These are phyloP conservation scores for Crotalus tigris DNA, from an alignment of 2,113 vertebrate genomes.

Conservation along the genomic window DNA sequence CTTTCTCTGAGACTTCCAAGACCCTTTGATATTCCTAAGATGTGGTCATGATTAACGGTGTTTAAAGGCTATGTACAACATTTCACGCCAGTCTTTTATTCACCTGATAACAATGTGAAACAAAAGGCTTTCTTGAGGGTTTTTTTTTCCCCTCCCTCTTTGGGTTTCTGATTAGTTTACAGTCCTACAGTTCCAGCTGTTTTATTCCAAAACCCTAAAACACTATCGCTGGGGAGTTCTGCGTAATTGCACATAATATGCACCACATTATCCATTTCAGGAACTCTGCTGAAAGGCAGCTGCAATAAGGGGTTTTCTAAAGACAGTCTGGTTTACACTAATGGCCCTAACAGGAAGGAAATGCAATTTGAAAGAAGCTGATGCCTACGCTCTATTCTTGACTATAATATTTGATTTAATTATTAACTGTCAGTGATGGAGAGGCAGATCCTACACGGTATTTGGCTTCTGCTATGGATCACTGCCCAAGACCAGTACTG, in stretches of 20 bases:
- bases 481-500: constrained; percentile 50
- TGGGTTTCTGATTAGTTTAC: constrained; percentile 69
- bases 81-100: constrained; percentile 50
- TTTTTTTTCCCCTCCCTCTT: constrained; percentile 63
- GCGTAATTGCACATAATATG: constrained; percentile 90
- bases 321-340: constrained; percentile 88
- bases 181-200: constrained; percentile 80
- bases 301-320: constrained; percentile 85
- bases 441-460: constrained; percentile 73
- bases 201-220: constrained; percentile 83
- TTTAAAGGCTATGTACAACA: constrained; percentile 21
- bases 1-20: constrained; percentile 37
- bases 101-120: constrained; percentile 53
- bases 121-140: constrained; percentile 34
- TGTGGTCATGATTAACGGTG: constrained; percentile 30
- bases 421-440: constrained; percentile 89
- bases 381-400: constrained; percentile 91
- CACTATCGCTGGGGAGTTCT: constrained; percentile 81
- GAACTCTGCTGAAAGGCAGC: constrained; percentile 84
- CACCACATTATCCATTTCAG: constrained; percentile 89
- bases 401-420: constrained; percentile 94
- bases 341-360: constrained; percentile 93
- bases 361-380: constrained; percentile 94
- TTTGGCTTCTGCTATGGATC: constrained; percentile 66
- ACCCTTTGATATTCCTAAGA: constrained; percentile 32